Evolutionary conservation across 2,113 vertebrate genomes (phyloP).

Genomic region (Cheilinus undulatus): DNA sequence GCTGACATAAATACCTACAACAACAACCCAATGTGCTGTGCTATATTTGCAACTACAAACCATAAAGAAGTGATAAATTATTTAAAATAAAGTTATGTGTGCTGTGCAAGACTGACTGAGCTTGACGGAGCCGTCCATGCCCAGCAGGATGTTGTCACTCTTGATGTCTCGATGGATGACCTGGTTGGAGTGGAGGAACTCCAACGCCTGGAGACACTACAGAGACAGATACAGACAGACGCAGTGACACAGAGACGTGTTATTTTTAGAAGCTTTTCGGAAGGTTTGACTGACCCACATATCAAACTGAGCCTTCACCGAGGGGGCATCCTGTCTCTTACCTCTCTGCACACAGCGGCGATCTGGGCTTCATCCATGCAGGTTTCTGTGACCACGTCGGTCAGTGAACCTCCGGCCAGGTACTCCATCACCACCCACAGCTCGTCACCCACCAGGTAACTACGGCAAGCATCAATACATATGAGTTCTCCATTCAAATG

Average conservation of each 20-base stretch:
- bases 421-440: slow-evolving; percentile 99
- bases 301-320: background rate
- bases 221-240: background rate
- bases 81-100: background rate
- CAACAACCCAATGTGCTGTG: background rate
- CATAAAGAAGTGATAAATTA: background rate
- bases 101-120: slow-evolving; percentile 86
- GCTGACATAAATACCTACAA: background rate
- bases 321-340: slow-evolving; percentile 50
- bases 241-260: background rate
- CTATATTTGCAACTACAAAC: no score
- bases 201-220: slow-evolving; percentile 96
- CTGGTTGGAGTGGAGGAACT: slow-evolving; percentile 97
- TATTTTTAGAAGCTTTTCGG: no score
- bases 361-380: slow-evolving; percentile 99
- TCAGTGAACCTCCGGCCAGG: slow-evolving; percentile 95
- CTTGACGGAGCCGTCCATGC: slow-evolving; percentile 98
- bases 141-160: slow-evolving; percentile 97
- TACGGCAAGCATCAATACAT: slow-evolving; percentile 59
- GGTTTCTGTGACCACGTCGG: slow-evolving; percentile 96
- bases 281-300: background rate
- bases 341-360: slow-evolving; percentile 96
- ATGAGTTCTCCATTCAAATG: no score
- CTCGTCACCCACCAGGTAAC: slow-evolving; percentile 98
- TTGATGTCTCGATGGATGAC: slow-evolving; percentile 99